These are phyloP conservation scores for Oopsacas minuta DNA, from an alignment of 37 sponge, comb jelly and placozoan genomes.

Conservation along the genomic window DNA sequence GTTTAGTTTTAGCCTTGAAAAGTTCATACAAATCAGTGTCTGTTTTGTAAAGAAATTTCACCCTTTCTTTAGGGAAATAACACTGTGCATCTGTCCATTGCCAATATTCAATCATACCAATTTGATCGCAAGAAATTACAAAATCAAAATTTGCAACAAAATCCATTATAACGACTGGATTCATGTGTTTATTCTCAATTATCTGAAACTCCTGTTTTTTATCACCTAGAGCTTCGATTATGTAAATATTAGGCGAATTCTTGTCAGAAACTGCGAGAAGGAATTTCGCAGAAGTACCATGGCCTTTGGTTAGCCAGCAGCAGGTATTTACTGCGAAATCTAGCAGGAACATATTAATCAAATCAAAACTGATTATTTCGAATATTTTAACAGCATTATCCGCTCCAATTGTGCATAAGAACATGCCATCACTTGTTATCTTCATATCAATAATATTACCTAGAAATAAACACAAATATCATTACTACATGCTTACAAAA, in stretches of 20 bases:
- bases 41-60: constrained; percentile 71
- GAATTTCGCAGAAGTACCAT: constrained; percentile 4
- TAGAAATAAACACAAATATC: background rate
- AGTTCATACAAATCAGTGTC: constrained; percentile 95
- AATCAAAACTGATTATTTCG: constrained; percentile 93
- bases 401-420: constrained; percentile 48
- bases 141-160: constrained; percentile 40
- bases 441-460: constrained; percentile 56
- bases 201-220: background rate
- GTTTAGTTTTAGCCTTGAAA: constrained; percentile 58
- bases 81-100: constrained; percentile 42
- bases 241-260: background rate
- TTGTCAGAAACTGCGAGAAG: constrained; percentile 3
- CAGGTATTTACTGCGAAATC: constrained; percentile 19
- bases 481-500: background rate
- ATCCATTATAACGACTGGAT: constrained; percentile 5
- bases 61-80: constrained; percentile 39
- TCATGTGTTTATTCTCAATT: constrained; percentile 11
- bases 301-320: background rate
- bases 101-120: constrained; percentile 94
- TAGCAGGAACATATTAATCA: constrained; percentile 90
- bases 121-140: constrained; percentile 65
- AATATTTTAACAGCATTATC: constrained; percentile 89
- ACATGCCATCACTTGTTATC: constrained; percentile 59
- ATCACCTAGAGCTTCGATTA: background rate